Evolutionary conservation across 2,797 vertebrate genomes (phyloP).

Genomic region (Pagetopsis macropterus): DNA sequence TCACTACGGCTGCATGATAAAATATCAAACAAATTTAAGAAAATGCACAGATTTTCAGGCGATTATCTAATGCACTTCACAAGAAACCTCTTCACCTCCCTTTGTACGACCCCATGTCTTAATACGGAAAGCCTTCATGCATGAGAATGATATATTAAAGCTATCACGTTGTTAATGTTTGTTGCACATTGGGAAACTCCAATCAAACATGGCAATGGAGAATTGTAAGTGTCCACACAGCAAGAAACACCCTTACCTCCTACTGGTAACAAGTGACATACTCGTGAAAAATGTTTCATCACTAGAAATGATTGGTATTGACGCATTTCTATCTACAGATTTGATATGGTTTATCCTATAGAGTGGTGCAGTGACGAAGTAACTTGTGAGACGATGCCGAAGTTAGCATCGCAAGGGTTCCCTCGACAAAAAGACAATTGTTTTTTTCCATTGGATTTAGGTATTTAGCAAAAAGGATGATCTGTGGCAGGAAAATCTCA

Average conservation of each 20-base stretch:
- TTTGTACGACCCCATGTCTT: conserved; percentile 21
- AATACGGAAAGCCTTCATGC: conserved; percentile 62
- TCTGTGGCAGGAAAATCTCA: no score
- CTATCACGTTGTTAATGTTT: conserved; percentile 60
- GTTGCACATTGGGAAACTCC: conserved; percentile 33
- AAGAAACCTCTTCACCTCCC: conserved; percentile 28
- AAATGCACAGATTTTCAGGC: conserved; percentile 25
- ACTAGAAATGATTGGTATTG: no score
- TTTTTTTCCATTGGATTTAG: no score
- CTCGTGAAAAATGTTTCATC: not conserved
- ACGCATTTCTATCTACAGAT: no score
- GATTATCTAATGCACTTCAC: conserved; percentile 12
- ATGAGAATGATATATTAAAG: conserved; percentile 72
- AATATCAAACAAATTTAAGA: conserved; percentile 8
- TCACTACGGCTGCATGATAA: conserved; percentile 18
- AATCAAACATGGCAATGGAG: conserved; percentile 47
- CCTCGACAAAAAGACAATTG: no score
- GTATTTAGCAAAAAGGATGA: no score
- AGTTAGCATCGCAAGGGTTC: no score
- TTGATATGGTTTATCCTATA: no score
- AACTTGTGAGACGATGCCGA: no score
- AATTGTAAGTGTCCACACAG: conserved; percentile 27
- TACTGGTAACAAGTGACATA: not conserved
- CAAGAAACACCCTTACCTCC: conserved; percentile 35
- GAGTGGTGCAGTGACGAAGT: no score